A percentile compares a stretch with the other conserved stretches of the same genome.
Evolutionary conservation across 2,113 vertebrate genomes (phyloP).

Genomic region (Herpetotheres cachinnans): DNA sequence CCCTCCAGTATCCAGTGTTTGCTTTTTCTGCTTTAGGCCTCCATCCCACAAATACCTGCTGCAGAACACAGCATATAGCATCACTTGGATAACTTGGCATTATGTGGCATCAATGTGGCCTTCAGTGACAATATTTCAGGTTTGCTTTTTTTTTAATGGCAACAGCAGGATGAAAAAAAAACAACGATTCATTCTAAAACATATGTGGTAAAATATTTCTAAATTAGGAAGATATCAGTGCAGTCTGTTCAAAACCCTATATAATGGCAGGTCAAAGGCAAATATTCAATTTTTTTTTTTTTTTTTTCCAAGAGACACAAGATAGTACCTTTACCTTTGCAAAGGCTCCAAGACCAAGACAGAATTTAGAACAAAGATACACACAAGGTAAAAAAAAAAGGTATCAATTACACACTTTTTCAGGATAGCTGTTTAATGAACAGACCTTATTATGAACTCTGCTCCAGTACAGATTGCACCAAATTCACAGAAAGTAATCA

Average conservation of each 20-base stretch:
- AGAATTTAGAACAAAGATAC: neutral
- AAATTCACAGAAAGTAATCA: neutral
- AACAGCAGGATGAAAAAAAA: neutral
- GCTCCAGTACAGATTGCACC: neutral
- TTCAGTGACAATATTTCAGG: neutral
- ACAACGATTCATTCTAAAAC: neutral
- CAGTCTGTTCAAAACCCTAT: neutral
- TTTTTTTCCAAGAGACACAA: fast-evolving
- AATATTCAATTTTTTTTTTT: neutral
- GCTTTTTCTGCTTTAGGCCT: neutral
- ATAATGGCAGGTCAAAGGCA: neutral
- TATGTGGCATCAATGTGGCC: neutral
- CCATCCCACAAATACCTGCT: neutral
- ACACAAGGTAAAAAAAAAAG: neutral
- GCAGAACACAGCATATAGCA: neutral
- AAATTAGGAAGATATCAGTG: neutral
- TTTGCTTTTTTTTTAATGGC: neutral
- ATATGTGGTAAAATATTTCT: neutral
- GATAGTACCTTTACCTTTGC: neutral
- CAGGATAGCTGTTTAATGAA: neutral
- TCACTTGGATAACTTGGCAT: too few species aligned
- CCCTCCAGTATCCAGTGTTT: neutral
- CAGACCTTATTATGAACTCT: neutral
- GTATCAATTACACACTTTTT: neutral
- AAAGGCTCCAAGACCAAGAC: neutral